Evolutionary conservation across 2,797 vertebrate genomes (phyloP).

Genomic region (Diplodus puntazzo): DNA sequence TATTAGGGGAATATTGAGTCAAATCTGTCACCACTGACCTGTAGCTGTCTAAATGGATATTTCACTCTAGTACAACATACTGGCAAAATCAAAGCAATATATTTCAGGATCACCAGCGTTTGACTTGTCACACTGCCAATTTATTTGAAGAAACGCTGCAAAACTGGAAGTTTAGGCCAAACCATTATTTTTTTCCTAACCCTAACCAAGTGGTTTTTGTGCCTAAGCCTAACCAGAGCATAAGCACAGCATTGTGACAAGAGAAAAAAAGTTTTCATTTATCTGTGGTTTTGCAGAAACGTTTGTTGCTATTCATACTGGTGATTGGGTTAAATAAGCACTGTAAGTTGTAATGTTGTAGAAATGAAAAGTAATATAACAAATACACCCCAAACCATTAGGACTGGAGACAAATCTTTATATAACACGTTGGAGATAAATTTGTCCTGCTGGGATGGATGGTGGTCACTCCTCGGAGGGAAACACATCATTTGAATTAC

Average conservation of each 20-base stretch:
- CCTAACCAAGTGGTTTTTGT: too few relatives aligned
- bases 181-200: too few relatives aligned
- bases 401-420: not conserved
- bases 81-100: not conserved
- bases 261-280: too few relatives aligned
- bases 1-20: not conserved
- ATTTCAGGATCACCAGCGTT: not conserved
- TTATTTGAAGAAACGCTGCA: too few relatives aligned
- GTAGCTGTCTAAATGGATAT: not conserved
- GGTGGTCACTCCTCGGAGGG: not conserved
- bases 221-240: too few relatives aligned
- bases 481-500: conserved; percentile 15
- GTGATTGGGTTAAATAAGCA: not conserved
- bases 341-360: not conserved
- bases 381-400: not conserved
- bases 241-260: too few relatives aligned
- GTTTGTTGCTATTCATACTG: too few relatives aligned
- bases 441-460: not conserved
- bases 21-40: not conserved
- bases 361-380: not conserved
- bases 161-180: too few relatives aligned
- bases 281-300: too few relatives aligned
- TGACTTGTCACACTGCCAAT: not conserved
- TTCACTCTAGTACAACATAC: not conserved
- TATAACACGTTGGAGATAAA: not conserved